These are phyloP conservation scores for Leucophenga montana DNA, from an alignment of 2,888 invertebrate species.

Conservation along the genomic window DNA sequence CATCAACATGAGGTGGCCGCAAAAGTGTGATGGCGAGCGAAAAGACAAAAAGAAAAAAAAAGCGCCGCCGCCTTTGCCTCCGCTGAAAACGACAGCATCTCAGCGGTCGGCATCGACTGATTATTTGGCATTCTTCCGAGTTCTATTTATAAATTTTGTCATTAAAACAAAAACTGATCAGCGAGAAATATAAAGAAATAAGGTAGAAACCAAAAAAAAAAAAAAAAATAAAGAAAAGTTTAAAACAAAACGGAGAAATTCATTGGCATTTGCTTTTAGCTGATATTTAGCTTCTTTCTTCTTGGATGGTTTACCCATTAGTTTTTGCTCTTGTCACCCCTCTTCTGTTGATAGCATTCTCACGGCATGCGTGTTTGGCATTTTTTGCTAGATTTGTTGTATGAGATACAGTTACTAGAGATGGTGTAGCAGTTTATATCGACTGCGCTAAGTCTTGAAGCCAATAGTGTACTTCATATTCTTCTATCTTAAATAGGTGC, in stretches of 20 bases:
- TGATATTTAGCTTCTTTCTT: conserved; percentile 9
- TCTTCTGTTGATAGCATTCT: background rate
- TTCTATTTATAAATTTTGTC: conserved; percentile 64
- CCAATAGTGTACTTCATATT: too few relatives aligned
- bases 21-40: background rate
- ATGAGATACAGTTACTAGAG: too few relatives aligned
- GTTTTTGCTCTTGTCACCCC: background rate
- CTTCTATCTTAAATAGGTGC: too few relatives aligned
- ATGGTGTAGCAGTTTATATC: too few relatives aligned
- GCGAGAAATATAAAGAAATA: background rate
- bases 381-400: too few relatives aligned
- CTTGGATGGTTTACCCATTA: background rate
- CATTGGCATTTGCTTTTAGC: conserved; percentile 20
- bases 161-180: conserved; percentile 56
- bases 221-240: conserved; percentile 39
- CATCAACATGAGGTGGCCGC: conserved; percentile 1
- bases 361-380: too few relatives aligned
- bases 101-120: conserved; percentile 52
- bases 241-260: conserved; percentile 44
- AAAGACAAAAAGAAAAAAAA: background rate
- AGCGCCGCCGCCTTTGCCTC: too few relatives aligned
- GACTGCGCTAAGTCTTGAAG: too few relatives aligned
- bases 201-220: conserved; percentile 47
- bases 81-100: conserved; percentile 24
- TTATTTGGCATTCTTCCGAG: conserved; percentile 69